Evolutionary conservation across 2,888 invertebrate genomes (phyloP), one percentile per base, ranked within the genome.

Genomic region (Andricus quercusramuli): DNA sequence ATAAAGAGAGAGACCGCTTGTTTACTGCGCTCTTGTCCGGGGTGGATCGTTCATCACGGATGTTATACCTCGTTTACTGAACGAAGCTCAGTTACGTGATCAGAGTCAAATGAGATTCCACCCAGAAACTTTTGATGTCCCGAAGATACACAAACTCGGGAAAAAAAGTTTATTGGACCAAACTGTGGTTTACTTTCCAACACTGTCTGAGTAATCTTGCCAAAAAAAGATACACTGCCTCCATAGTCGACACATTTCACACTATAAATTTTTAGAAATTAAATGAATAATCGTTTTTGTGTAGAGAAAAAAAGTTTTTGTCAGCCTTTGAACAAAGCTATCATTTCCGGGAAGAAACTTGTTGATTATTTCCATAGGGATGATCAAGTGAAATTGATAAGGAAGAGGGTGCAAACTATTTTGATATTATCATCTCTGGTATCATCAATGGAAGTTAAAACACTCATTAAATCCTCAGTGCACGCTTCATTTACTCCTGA

Each of bases 31-130:
- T 56, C n/a, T 74, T 56, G 56, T 17, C 56, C 51, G 32, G 32
- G 56, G 32, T 56, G 56, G 47, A 56, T 59, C 74, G 32, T 74
- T 74, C 74, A 56, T 74, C 56, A 74, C 74, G 74, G 74, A 56
- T 74, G 74, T 74, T 74, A 56, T 32, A 56, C 74, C 32, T 56
- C 74, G 74, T 74, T 74, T 56, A 74, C 74, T 56, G 56, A 32
- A 74, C 74, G 56, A 74, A 74, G 51, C 74, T 56, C 74, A 56
- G 74, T 74, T 74, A 74, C 74, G 74, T 74, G 74, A 74, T 74
- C 56, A 11, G 74, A 74, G 74, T 74, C 74, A 51, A 74, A 74
- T 74, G 56, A 74, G 74, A 74, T 74, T 74, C 20, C 74, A 74
- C n/a, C 3, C 51, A 70, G 32, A 74, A 29, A 74, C 74, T 74